phyloP scores from a whole-genome alignment of 2,113 vertebrate species.

The Marcusenius ussheri region DNA sequence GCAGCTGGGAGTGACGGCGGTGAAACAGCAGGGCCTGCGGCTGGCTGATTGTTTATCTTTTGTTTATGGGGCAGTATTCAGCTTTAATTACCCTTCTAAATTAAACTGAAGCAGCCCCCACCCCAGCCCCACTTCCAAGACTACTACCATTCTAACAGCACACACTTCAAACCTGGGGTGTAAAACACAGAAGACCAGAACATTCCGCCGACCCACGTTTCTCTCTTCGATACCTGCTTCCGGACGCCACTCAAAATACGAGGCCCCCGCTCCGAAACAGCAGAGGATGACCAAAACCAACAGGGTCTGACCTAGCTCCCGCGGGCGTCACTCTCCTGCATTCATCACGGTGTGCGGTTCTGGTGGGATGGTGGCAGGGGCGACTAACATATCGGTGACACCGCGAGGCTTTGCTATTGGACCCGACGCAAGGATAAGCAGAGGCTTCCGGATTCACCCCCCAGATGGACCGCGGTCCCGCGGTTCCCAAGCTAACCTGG shows the following conservation, averaged over 20 bases:
- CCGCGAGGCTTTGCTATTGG: not conserved
- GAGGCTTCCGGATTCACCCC: not conserved
- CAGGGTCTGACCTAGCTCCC: not conserved
- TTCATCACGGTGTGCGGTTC: not conserved
- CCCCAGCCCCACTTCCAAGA: conserved; percentile 43
- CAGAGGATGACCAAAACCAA: not conserved
- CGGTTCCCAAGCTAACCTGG: not conserved
- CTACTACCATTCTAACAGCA: conserved; percentile 40
- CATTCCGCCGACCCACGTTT: conserved; percentile 32
- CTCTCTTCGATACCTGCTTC: conserved; percentile 6
- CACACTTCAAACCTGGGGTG: conserved; percentile 48
- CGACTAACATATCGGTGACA: not conserved
- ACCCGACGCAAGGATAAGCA: not conserved
- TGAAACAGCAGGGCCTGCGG: conserved; percentile 91
- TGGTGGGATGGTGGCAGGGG: not conserved
- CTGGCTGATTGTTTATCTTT: conserved; percentile 99
- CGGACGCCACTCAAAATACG: not conserved
- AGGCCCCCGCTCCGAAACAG: not conserved
- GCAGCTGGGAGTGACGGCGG: conserved; percentile 92
- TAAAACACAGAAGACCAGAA: conserved; percentile 40
- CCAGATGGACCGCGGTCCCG: not conserved
- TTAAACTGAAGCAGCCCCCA: conserved; percentile 85
- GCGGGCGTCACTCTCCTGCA: not conserved
- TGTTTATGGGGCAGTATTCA: conserved; percentile 99
- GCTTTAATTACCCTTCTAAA: conserved; percentile 99